Evolutionary conservation across 2,797 vertebrate species (phyloP), one percentile per base, ranked within the genome.

Genomic region (Danio albolineatus): DNA sequence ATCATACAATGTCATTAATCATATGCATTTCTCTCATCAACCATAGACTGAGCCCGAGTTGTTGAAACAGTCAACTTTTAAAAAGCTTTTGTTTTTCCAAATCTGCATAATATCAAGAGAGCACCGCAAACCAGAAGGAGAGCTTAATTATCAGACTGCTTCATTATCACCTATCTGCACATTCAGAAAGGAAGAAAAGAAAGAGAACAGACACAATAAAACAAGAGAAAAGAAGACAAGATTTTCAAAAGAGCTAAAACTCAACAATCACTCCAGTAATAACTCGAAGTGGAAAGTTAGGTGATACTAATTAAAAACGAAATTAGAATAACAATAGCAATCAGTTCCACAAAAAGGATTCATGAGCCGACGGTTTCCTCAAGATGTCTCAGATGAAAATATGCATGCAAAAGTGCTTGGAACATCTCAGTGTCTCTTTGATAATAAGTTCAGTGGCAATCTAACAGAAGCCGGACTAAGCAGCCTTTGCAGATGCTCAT

Each of bases 281-380:
- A 91, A 90, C 89, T 89, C 84, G 76, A 86, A 84, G 66, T 66
- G 65, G 59, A 71, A 89, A 84, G 81, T 86, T 85, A 86, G 87
- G 77, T 89, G 85, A 90, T 90, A 86, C 86, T 93, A 92, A 94
- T 93, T 92, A 92, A 91, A 92, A 93, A 91, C 86, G 56, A 75
- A 86, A 93, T 92, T 93, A 90, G 66, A 76, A 82, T 76, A 88
- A 92, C 89, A 93, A 92, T 89, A 85, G 82, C 85, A 88, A 92
- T 92, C 87, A 86, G 88, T 91, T 90, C 81, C 87, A 88, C 76
- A 82, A 57, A 89, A 90, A 84, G 65, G 46, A 88, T 87, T 87
- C 51, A 86, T 87, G 86, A 86, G 61, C 57, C 67, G 82, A 62
- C 65, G 28, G 57, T 48, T 65, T 73, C 78, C 69, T 71, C 46